Base-by-base conservation (phyloP, 2,888 invertebrate species). In the Labia minor region DNA sequence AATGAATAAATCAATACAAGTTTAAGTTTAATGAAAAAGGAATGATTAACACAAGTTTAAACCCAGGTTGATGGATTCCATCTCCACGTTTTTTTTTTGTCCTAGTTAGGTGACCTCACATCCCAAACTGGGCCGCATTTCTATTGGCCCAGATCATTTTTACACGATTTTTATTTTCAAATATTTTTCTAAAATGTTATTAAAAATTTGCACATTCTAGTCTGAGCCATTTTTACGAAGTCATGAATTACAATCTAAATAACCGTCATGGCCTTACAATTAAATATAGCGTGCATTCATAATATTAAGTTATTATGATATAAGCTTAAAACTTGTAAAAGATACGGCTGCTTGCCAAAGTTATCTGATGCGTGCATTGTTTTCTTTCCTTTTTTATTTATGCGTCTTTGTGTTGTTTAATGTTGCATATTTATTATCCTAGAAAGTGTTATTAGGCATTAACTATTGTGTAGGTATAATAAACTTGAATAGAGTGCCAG, bases 291-390 rank as follows among this genome's bases (percentile, higher is more conserved):
- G 49, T 49, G 49, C 49, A 49, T 49, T 49, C 14, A 49, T 49
- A 49, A 49, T 49, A 49, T 49, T 49, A 49, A 49, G 49, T 49
- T 49, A 49, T 49, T 49, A 49, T 49, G 49, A 49, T 49, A 49
- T 49, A 49, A 49, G 49, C 49, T 49, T 49, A 49, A 49, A 49
- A 49, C 49, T 49, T 49, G 49, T 49, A 49, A 49, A 49, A 49
- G 49, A 49, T 49, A 49, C 49, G 49, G 49, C 49, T 49, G 49
- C 49, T 49, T 49, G 49, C 49, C 49, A 49, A 49, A 49, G 49
- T 16, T n/a, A 49, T 49, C 49, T 49, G 49, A 49, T 49, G 49
- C 49, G 49, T 49, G 49, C 49, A 49, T 49, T 49, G 49, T 49
- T 49, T 49, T 49, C 2, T 11, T 49, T 26, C 8, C 14, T 49